These are phyloP conservation scores for Rotaria socialis DNA, from an alignment of 2,888 invertebrate genomes.

Conservation along the genomic window DNA sequence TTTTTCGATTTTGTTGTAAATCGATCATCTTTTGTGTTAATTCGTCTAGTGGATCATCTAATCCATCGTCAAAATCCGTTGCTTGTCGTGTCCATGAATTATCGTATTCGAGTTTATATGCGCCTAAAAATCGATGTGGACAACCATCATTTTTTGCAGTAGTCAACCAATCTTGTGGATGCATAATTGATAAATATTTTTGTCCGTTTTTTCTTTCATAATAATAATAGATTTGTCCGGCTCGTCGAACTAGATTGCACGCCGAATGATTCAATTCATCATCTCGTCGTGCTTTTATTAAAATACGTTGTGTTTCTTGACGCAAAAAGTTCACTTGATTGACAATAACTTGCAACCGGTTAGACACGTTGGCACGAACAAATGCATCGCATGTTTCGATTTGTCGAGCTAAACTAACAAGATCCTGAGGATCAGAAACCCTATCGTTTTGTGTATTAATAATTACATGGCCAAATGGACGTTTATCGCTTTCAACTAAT, in stretches of 20 bases:
- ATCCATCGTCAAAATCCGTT: neutral
- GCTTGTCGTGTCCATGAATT: conserved; percentile 67
- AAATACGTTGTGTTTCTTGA: conserved; percentile 12
- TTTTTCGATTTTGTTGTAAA: neutral
- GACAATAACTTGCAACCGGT: conserved; percentile 35
- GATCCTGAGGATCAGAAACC: neutral
- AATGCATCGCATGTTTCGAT: conserved; percentile 35
- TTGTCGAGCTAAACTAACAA: conserved; percentile 9
- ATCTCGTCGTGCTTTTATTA: conserved; percentile 54
- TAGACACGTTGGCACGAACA: conserved; percentile 5
- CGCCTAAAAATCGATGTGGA: conserved; percentile 67
- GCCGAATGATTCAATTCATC: conserved; percentile 68
- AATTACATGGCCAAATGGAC: conserved; percentile 14
- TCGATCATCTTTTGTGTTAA: neutral
- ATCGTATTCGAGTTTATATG: conserved; percentile 69
- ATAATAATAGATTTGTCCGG: conserved; percentile 70
- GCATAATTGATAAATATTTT: conserved; percentile 71
- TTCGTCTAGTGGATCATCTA: conserved; percentile 12
- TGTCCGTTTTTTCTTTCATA: conserved; percentile 68
- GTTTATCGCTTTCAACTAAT: conserved; percentile 22
- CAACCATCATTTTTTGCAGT: conserved; percentile 59
- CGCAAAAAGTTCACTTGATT: conserved; percentile 20
- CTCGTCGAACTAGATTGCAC: conserved; percentile 71
- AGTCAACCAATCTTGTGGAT: conserved; percentile 71
- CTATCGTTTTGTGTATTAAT: neutral